phyloP scores from a whole-genome alignment of 2,113 vertebrate species.

The Montifringilla adamsi region DNA sequence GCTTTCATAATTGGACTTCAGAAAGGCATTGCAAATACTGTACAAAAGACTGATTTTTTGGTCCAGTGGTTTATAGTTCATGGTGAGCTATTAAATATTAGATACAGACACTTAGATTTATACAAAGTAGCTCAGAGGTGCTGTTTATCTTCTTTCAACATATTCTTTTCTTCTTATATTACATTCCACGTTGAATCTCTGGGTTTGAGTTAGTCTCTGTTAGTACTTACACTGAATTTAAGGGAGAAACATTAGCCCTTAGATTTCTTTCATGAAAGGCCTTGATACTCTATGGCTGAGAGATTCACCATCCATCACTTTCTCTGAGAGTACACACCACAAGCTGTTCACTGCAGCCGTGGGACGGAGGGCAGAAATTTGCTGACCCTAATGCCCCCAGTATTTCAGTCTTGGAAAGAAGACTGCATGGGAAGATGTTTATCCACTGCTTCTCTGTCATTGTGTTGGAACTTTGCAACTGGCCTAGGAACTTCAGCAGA shows the following conservation, averaged over 20 bases:
- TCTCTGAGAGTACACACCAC: neutral
- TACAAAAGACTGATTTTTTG: conserved; percentile 39
- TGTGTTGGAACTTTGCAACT: neutral
- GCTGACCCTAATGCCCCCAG: neutral
- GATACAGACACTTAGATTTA: neutral
- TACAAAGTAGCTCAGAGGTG: neutral
- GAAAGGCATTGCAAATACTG: neutral
- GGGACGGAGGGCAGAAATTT: neutral
- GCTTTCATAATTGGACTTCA: conserved; percentile 17
- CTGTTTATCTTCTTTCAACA: neutral
- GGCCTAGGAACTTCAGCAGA: neutral
- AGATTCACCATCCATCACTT: neutral
- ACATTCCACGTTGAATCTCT: neutral
- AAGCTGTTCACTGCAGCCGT: neutral
- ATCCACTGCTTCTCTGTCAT: neutral
- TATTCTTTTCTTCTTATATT: neutral
- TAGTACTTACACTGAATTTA: neutral
- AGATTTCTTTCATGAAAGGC: neutral
- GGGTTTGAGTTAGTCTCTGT: neutral
- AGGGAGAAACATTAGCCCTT: neutral
- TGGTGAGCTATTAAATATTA: conserved; percentile 38
- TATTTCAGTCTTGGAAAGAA: neutral
- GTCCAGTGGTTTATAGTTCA: conserved; percentile 22
- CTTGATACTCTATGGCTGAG: neutral
- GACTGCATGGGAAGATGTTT: neutral